Evolutionary conservation across 2,888 invertebrate genomes (phyloP), one percentile per base, ranked within the genome.

Genomic region (Formica aserva): DNA sequence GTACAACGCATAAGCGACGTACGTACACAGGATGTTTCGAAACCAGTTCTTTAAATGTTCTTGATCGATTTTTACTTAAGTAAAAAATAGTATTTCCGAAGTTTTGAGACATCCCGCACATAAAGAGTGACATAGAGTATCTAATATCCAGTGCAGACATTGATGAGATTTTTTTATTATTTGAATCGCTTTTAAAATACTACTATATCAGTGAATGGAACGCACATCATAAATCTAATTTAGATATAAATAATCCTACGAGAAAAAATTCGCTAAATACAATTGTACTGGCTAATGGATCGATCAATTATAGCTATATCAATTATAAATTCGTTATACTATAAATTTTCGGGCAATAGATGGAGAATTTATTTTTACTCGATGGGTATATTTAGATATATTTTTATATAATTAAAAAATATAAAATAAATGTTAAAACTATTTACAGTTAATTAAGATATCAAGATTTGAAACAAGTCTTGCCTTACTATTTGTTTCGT

Each of bases 361-460:
- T 22, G 18, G 2, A n/a, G 18, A 38, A 18, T 6, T 18, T 11
- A 32, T 32, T 75, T 32, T 22, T 22, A 22, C 26, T 22, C 18
- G 22, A 22, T 48, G 6, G 35, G 1, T 9, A 8, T 45, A 41
- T 75, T 63, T 6, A 63, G 32, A 32, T 32, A 3, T 26, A 26
- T 18, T n/a, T 52, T 0, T n/a, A 8, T 52, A 8, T 6, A 65
- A 65, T 60, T 32, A 66, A 41, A 55, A 65, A 52, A 22, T 18
- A 29, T 32, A 48, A 65, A 32, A 52, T 52, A 52, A 76, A 35
- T 26, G 0, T 18, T 35, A 6, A n/a, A 52, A 26, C 0, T 45
- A 29, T 26, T 29, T 48, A 57, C n/a, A 45, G 13, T n/a, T 74
- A 74, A 4, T 45, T 75, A 29, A 66, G 1, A 5, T 55, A 76